Evolutionary conservation across 2,113 vertebrate species (phyloP), one percentile per base, ranked within the genome.

Genomic region (Paramormyrops kingsleyae): DNA sequence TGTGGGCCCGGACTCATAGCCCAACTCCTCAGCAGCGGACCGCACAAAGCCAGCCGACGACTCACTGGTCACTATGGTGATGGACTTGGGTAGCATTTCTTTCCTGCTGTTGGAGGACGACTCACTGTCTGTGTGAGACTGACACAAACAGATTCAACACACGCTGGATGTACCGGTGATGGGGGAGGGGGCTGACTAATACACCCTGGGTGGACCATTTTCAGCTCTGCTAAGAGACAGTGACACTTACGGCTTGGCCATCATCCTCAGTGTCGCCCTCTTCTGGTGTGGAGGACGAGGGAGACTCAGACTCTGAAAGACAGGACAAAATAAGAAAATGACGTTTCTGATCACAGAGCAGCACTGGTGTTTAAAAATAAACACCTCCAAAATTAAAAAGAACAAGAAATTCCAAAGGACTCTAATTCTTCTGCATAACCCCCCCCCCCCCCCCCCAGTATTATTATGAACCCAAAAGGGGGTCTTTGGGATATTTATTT

Each of bases 121-220:
- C 93, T 98, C 97, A 89, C 97, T 98, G 94, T 97, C 97, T 96
- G 96, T 96, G 92, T 97, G 97, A 93, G 96, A 96, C 97, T 98
- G 94, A 93, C 91, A 94, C 93, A 95, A 89, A 93, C 92, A 91
- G 91, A 88, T 94, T 95, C 94, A 96, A 92, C 92, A 93, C 90
- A 85, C 88, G 90, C 49, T 44, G 62, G 83, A 4, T 86, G 44
- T 24, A 59, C 56, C 42, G 39, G 2, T 47, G 19, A 21, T 84
- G 39, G 39, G 83, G 8, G 19, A 84, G 42, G 80, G 44, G 80
- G 44, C 5, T 83, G 80, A 46, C 80, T 47, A 47, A 84, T 24
- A n/a, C 42, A 47, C 44, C 39, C 44, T 47, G 39, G 44, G 80
- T n/a, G 39, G 44, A 9, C 44, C 19, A 46, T 74, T 74, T 46